These are phyloP conservation scores for Sylvia atricapilla DNA, from an alignment of 2,113 vertebrate genomes.

Conservation along the genomic window DNA sequence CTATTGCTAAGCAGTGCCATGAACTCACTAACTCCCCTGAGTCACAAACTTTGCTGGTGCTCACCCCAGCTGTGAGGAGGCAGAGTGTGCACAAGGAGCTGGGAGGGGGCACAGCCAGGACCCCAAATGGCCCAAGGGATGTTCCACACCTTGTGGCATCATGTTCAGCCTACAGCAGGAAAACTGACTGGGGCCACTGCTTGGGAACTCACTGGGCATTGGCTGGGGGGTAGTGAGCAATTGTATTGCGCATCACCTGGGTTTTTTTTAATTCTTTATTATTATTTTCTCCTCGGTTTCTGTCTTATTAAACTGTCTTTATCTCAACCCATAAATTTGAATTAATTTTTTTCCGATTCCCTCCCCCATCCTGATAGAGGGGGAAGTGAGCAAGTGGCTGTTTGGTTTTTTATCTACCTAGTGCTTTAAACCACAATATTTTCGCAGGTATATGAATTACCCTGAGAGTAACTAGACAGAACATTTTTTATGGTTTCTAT, in stretches of 20 bases:
- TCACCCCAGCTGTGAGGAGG: not conserved
- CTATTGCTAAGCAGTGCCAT: not conserved
- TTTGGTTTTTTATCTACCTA: not conserved
- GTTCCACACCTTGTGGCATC: not conserved
- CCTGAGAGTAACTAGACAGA: not conserved
- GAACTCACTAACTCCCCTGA: no score
- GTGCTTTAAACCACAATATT: not conserved
- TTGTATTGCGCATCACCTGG: not conserved
- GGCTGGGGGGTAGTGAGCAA: fast-evolving
- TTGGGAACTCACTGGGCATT: fast-evolving
- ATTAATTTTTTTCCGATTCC: not conserved
- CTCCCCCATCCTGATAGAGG: fast-evolving
- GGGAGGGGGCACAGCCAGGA: not conserved
- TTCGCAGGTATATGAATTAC: not conserved
- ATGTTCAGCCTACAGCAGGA: not conserved
- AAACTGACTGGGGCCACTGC: not conserved
- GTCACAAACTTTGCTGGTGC: no score
- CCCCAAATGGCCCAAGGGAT: fast-evolving
- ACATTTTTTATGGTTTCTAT: not conserved
- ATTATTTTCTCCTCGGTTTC: not conserved
- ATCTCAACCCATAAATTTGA: not conserved
- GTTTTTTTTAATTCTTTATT: not conserved
- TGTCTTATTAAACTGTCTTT: not conserved
- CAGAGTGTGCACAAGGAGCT: not conserved
- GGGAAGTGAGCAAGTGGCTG: not conserved